Conservation (phyloP, 2,888 invertebrate genomes). For the Chrysomela aeneicollis region DNA sequence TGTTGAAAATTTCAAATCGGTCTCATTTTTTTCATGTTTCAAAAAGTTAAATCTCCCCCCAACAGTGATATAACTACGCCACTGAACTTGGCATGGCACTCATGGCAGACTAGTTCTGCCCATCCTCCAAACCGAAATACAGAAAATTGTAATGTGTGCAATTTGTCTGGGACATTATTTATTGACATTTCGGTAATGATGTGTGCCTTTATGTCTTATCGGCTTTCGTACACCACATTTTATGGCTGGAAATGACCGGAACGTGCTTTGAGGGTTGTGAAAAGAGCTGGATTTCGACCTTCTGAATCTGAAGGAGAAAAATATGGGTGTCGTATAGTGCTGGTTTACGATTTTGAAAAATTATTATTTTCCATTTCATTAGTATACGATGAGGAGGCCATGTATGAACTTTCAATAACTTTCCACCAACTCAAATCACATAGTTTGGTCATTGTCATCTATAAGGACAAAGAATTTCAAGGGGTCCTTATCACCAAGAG, state of each 20-base stretch:
- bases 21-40: too few species aligned
- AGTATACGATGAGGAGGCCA: too few species aligned
- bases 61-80: background rate
- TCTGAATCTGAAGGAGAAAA: background rate
- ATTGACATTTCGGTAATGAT: conserved; percentile 48
- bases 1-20: too few species aligned
- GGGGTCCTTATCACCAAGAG: too few species aligned
- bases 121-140: conserved; percentile 45
- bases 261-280: conserved; percentile 45
- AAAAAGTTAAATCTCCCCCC: too few species aligned
- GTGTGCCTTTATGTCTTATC: conserved; percentile 48
- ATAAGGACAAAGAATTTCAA: too few species aligned
- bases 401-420: too few species aligned
- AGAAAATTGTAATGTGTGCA: conserved; percentile 52
- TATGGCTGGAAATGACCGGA: conserved; percentile 49
- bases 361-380: too few species aligned
- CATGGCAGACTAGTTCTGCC: conserved; percentile 42
- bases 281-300: background rate
- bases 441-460: too few species aligned
- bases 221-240: conserved; percentile 43
- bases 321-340: background rate
- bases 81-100: conserved; percentile 48
- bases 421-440: too few species aligned
- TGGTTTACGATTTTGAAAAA: background rate
- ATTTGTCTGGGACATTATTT: conserved; percentile 47